Base-by-base conservation (phyloP, 2,888 invertebrate species). In the Gymnosoma rotundatum region DNA sequence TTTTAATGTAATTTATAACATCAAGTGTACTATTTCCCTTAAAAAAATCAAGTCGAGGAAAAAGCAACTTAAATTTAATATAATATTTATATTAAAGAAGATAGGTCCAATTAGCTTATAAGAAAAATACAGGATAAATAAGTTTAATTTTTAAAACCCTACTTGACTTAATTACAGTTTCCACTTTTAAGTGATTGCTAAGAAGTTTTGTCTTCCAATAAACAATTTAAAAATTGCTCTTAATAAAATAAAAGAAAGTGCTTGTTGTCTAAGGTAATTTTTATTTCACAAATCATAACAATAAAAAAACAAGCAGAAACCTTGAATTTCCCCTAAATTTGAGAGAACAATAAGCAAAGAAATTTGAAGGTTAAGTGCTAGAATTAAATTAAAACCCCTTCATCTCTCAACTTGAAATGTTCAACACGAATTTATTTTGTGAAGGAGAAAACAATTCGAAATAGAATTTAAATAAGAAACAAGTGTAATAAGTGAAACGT, bases 361-460 rank as follows among this genome's bases (percentile, higher is more conserved):
- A 60, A 75, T 64, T 73, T 76, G 63, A 81, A 81, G 80, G 80
- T 81, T 74, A 81, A 63, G 67, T 63, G 61, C 20, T 60, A 54
- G 70, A 73, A 60, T 73, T 36, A 60, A 61, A 72, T 45, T 42
- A 18, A 76, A 74, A 56, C 21, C 69, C 54, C 63, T 61, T 74
- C 58, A 42, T 8, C 54, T 38, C 21, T 21, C 36, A 50, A n/a
- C 58, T 66, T 36, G 5, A 64, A 50, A 36, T 63, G 54, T 61
- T 70, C 7, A 32, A 32, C 32, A 6, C 8, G 7, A 2, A 42
- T 70, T n/a, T 61, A 54, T 70, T 42, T 64, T 42, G 9, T 45
- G 52, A 45, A 50, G 48, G 48, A 48, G n/a, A 48, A 48, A 48
- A n/a, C 16, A 48, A n/a, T n/a, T 48, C 12, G 48, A 48, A n/a